Evolutionary conservation across 2,888 invertebrate species (phyloP).

Genomic region (Ophraella communa): DNA sequence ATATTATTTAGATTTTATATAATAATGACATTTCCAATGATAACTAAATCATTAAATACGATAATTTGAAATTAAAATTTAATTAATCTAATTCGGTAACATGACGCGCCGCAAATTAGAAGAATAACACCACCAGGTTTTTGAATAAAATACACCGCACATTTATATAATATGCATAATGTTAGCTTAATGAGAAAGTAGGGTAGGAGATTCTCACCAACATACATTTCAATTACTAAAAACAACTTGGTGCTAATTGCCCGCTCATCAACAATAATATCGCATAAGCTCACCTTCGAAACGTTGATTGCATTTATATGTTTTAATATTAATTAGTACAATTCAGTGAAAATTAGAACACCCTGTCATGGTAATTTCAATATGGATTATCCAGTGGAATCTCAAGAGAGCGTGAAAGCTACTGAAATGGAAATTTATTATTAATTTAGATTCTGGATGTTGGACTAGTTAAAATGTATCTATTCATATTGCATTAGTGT

Average conservation of each 20-base stretch:
- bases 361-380: slow-evolving; percentile 21
- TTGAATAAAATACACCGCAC: background rate
- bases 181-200: background rate
- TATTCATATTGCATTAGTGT: background rate
- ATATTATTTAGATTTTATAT: too few relatives aligned
- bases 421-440: slow-evolving; percentile 5
- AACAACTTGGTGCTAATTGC: slow-evolving; percentile 30
- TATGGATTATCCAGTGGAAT: background rate
- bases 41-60: too few relatives aligned
- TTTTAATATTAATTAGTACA: slow-evolving; percentile 28
- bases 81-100: too few relatives aligned
- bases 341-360: slow-evolving; percentile 21
- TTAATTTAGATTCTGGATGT: background rate
- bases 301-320: slow-evolving; percentile 30
- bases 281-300: slow-evolving; percentile 23
- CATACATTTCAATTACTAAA: slow-evolving; percentile 27
- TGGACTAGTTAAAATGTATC: background rate
- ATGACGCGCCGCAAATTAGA: too few relatives aligned
- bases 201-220: slow-evolving; percentile 2
- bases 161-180: background rate
- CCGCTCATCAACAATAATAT: slow-evolving; percentile 27
- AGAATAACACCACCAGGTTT: too few relatives aligned
- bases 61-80: too few relatives aligned
- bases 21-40: background rate
- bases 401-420: slow-evolving; percentile 7